Percentiles rank a stretch among this genome's conserved stretches.
Conservation (phyloP, 37 sponge, comb jelly and placozoan species). For the Ephydatia muelleri region DNA sequence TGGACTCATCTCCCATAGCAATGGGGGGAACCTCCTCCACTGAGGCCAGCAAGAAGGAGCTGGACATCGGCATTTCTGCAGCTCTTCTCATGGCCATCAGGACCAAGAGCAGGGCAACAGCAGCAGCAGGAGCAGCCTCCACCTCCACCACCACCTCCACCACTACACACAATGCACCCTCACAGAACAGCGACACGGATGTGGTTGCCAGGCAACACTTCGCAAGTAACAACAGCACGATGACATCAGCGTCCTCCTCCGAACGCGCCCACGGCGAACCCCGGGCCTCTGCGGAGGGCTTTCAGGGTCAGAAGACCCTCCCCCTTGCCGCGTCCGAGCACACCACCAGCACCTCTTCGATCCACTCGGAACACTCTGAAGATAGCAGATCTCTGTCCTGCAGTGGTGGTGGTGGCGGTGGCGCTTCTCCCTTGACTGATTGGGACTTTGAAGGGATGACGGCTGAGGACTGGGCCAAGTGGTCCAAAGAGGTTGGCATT, state of each 20-base stretch:
- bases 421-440: conserved; percentile 16
- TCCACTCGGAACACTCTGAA: neutral
- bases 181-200: neutral
- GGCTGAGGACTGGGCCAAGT: conserved; percentile 31
- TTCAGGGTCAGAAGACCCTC: neutral
- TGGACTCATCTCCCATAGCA: too few species aligned
- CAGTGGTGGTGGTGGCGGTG: conserved; percentile 43
- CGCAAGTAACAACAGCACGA: neutral
- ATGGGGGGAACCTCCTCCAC: too few species aligned
- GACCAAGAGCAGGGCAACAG: neutral
- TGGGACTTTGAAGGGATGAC: conserved; percentile 7
- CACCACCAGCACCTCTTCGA: conserved; percentile 14
- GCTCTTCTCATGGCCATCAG: neutral
- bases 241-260: neutral
- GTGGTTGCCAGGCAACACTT: conserved; percentile 28
- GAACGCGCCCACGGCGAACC: neutral
- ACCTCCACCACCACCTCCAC: too few species aligned
- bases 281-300: neutral
- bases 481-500: conserved; percentile 9
- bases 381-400: neutral
- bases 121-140: too few species aligned
- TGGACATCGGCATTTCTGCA: neutral
- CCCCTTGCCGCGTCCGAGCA: conserved; percentile 5
- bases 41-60: neutral
- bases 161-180: neutral